These are phyloP conservation scores for Cantharis rustica DNA, from an alignment of 2,888 invertebrate species.

Conservation along the genomic window DNA sequence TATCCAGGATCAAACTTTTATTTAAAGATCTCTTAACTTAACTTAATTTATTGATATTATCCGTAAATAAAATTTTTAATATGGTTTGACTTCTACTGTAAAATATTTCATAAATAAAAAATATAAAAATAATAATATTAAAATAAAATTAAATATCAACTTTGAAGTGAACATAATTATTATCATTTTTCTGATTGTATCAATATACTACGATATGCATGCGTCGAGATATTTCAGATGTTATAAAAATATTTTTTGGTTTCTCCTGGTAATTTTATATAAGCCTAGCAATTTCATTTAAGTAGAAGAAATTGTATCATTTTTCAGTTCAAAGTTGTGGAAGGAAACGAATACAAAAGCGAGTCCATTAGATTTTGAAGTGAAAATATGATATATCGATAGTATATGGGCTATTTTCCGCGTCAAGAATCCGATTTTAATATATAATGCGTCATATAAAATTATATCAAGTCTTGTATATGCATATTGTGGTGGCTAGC, in stretches of 20 bases:
- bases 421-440: constrained; percentile 57
- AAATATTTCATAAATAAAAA: too few relatives aligned
- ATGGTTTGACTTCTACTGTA: too few relatives aligned
- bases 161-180: too few relatives aligned
- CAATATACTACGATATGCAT: too few relatives aligned
- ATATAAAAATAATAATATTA: too few relatives aligned
- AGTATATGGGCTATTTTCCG: constrained; percentile 58
- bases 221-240: too few relatives aligned
- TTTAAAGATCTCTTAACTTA: too few relatives aligned
- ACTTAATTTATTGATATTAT: too few relatives aligned
- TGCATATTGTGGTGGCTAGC: constrained; percentile 41
- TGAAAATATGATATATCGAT: constrained; percentile 51
- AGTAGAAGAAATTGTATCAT: constrained; percentile 18
- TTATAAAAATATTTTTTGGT: neutral
- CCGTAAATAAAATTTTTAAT: too few relatives aligned
- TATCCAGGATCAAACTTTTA: too few relatives aligned
- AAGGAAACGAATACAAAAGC: constrained; percentile 32
- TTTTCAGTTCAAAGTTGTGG: constrained; percentile 28
- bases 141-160: too few relatives aligned
- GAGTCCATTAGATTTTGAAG: constrained; percentile 50
- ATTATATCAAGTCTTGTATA: constrained; percentile 50
- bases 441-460: constrained; percentile 58
- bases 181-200: too few relatives aligned
- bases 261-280: neutral
- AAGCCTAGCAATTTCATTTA: constrained; percentile 5